A percentile compares a stretch with the other conserved stretches of the same genome.
phyloP scores from a whole-genome alignment of 1,140 invertebrate species.

The Drosophila bipectinata region DNA sequence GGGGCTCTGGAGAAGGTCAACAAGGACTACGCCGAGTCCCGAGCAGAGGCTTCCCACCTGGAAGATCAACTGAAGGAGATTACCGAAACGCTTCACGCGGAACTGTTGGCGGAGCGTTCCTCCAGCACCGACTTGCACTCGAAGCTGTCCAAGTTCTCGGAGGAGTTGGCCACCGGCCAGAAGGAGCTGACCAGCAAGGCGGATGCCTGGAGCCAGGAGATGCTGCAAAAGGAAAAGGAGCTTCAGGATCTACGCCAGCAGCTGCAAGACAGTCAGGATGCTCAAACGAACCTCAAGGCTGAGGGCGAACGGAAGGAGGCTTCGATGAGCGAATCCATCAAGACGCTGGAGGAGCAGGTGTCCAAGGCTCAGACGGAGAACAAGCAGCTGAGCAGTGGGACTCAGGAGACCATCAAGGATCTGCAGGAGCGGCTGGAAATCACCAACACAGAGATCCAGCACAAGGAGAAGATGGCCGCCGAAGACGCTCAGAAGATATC shows the following conservation, averaged over 20 bases:
- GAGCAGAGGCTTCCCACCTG: slow-evolving; percentile 57
- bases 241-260: slow-evolving; percentile 57
- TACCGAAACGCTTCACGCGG: slow-evolving; percentile 53
- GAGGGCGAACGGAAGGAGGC: slow-evolving; percentile 37
- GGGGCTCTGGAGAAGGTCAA: slow-evolving; percentile 40
- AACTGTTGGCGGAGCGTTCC: slow-evolving; percentile 36
- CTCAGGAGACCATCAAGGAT: slow-evolving; percentile 50
- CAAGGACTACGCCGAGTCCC: slow-evolving; percentile 66
- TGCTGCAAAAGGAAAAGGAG: slow-evolving; percentile 52
- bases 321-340: slow-evolving; percentile 25
- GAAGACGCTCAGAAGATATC: slow-evolving; percentile 74
- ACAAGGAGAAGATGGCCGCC: slow-evolving; percentile 61
- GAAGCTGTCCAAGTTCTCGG: slow-evolving; percentile 52
- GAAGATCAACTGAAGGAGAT: slow-evolving; percentile 59
- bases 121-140: slow-evolving; percentile 47
- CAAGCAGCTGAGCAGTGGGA: slow-evolving; percentile 41
- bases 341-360: slow-evolving; percentile 53
- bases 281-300: slow-evolving; percentile 39
- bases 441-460: slow-evolving; percentile 55
- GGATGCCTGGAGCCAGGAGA: slow-evolving; percentile 54
- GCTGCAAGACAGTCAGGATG: slow-evolving; percentile 42
- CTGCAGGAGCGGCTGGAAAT: slow-evolving; percentile 66
- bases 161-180: slow-evolving; percentile 56
- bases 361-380: slow-evolving; percentile 43
- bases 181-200: slow-evolving; percentile 47